phyloP scores from a whole-genome alignment of 2,888 invertebrate genomes.

The Therioaphis trifolii region DNA sequence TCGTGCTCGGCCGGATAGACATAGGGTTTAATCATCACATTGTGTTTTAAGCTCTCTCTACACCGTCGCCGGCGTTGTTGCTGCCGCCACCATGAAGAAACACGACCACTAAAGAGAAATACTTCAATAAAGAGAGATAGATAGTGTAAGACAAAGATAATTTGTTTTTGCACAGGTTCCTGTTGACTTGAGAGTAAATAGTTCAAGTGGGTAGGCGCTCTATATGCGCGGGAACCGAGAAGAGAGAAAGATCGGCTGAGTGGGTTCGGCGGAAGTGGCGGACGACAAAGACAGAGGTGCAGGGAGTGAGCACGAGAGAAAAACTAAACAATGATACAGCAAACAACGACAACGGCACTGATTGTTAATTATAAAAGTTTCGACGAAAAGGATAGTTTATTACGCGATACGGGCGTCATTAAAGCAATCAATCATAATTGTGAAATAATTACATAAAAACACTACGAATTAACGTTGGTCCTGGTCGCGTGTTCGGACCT shows the following conservation, averaged over 20 bases:
- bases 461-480: not conserved
- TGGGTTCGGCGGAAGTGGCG: too few species aligned
- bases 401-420: constrained; percentile 27
- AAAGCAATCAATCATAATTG: constrained; percentile 15
- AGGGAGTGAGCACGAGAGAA: not conserved
- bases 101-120: constrained; percentile 28
- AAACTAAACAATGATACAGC: constrained; percentile 19
- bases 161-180: constrained; percentile 40
- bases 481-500: constrained; percentile 3
- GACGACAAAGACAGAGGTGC: too few species aligned
- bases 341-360: constrained; percentile 30
- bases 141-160: constrained; percentile 36
- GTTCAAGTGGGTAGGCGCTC: constrained; percentile 24
- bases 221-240: not conserved
- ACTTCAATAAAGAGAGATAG: constrained; percentile 28
- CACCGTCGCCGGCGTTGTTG: too few species aligned
- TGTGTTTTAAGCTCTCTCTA: not conserved
- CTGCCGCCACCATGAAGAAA: not conserved
- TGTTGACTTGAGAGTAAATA: constrained; percentile 32
- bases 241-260: not conserved
- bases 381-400: constrained; percentile 25
- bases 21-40: constrained; percentile 38
- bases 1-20: constrained; percentile 24
- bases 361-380: constrained; percentile 59
- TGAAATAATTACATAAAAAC: constrained; percentile 23